Evolutionary conservation across 2,113 vertebrate genomes (phyloP).

Genomic region (Phalacrocorax carbo): DNA sequence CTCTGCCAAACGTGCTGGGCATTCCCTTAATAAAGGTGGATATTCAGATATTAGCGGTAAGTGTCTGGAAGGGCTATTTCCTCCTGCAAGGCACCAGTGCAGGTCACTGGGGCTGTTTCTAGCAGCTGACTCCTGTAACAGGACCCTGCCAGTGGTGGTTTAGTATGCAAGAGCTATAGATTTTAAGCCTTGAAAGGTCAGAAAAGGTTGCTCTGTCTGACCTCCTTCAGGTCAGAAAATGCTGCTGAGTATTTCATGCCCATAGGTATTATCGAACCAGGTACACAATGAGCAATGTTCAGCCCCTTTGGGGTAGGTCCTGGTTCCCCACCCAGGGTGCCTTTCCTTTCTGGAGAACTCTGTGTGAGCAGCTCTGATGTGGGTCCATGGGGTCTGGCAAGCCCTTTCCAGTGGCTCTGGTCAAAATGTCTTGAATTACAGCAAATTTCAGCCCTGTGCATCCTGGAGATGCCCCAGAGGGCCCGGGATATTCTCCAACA

Average conservation of each 20-base stretch:
- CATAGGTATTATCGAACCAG: fast-evolving
- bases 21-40: not conserved
- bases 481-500: fast-evolving
- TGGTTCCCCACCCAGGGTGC: not conserved
- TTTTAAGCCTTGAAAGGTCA: not conserved
- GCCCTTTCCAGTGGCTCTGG: not conserved
- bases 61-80: not conserved
- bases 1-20: not conserved
- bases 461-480: not conserved
- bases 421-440: not conserved
- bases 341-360: too few species aligned
- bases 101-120: fast-evolving
- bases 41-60: not conserved
- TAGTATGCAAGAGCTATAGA: not conserved
- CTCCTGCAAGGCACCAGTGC: fast-evolving
- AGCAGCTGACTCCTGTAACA: not conserved
- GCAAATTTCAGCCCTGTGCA: not conserved
- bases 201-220: not conserved
- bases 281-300: fast-evolving
- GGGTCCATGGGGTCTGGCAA: not conserved
- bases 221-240: not conserved
- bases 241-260: not conserved
- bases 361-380: not conserved
- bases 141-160: not conserved
- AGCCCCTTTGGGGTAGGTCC: not conserved